Evolutionary conservation across 35 echinoderm and acorn worm genomes (phyloP), one percentile per base, ranked within the genome.

Genomic region (Amphiura filiformis): DNA sequence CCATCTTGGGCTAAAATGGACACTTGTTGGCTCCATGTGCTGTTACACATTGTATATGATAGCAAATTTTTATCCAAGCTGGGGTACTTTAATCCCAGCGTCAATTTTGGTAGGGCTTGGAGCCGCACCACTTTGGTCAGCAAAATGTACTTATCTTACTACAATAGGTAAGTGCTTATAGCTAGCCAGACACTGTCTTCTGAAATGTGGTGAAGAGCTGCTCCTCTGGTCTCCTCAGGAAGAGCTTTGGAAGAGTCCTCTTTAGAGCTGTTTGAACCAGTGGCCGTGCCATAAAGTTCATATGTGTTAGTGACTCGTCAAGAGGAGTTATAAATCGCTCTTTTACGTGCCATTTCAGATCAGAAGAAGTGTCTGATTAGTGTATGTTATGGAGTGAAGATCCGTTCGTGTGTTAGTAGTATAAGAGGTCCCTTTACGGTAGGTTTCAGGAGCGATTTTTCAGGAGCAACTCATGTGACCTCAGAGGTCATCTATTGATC

Each of bases 111-210:
- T 98, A 13, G 96, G 96, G 12, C 87, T 98, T 1, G 90, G 81
- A 30, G 96, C 92, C 26, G 96, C 96, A 32, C 96, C 96, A 1
- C 82, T 98, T 14, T 98, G 96, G 96, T 86, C 96, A 0, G 86
- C 96, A 23, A 98, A 98, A 82, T 87, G 92, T 65, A 94, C 92
- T 1, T 98, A 98, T 61, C 38, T 98, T 20, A 98, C 96, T 0
- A 98, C 96, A 18, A 88, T 86, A 36, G 85, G 64, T 30, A 76
- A 40, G 41, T 47, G 4, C n/a, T 61, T 61, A 15, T 61, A 61
- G 56, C 13, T n/a, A 61, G n/a, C n/a, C 56, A 15, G 56, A 61
- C 13, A n/a, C 56, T 61, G n/a, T 61, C 56, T 61, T 13, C 56
- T 14, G 56, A 61, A 61, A 15, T 14, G 13, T n/a, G 13, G n/a